These are phyloP conservation scores for Aeoliscus strigatus DNA, from an alignment of 2,797 vertebrate species.

Conservation along the genomic window DNA sequence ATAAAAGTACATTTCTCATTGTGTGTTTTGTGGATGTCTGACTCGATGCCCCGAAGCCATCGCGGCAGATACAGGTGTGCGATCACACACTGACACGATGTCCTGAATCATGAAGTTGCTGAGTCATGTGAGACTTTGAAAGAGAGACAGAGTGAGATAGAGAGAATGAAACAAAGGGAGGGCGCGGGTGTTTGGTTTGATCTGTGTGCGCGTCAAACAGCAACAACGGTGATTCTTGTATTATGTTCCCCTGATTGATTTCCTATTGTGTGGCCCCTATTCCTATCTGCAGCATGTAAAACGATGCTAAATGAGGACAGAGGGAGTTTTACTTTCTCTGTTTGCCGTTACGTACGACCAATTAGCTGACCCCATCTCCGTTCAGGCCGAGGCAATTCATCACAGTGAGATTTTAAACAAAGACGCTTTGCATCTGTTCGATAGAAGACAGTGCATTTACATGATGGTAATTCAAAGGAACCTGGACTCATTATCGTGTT, in stretches of 20 bases:
- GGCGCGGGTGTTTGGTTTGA: conserved; percentile 8
- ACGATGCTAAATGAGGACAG: conserved; percentile 8
- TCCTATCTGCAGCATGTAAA: conserved; percentile 31
- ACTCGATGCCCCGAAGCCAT: no score
- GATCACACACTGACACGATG: conserved; percentile 9
- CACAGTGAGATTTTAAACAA: conserved; percentile 5
- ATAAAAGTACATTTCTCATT: no score
- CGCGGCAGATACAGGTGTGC: conserved; percentile 7
- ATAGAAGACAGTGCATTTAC: conserved; percentile 34
- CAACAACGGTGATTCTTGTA: conserved; percentile 16
- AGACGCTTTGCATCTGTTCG: conserved; percentile 2
- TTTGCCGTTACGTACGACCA: conserved; percentile 5
- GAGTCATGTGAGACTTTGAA: conserved; percentile 40
- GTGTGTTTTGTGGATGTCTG: no score
- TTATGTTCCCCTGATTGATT: conserved; percentile 36
- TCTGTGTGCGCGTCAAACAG: conserved; percentile 8
- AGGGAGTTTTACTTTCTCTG: conserved; percentile 10
- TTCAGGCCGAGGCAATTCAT: conserved; percentile 12
- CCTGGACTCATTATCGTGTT: conserved; percentile 35
- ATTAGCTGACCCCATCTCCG: background rate
- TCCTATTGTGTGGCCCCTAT: conserved; percentile 24
- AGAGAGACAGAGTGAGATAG: conserved; percentile 8
- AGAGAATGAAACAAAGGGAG: conserved; percentile 8
- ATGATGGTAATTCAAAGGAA: conserved; percentile 44
- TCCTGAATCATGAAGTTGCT: conserved; percentile 25